Base-by-base conservation (phyloP, 2,797 vertebrate species). In the Mormyrus proboscirostris region DNA sequence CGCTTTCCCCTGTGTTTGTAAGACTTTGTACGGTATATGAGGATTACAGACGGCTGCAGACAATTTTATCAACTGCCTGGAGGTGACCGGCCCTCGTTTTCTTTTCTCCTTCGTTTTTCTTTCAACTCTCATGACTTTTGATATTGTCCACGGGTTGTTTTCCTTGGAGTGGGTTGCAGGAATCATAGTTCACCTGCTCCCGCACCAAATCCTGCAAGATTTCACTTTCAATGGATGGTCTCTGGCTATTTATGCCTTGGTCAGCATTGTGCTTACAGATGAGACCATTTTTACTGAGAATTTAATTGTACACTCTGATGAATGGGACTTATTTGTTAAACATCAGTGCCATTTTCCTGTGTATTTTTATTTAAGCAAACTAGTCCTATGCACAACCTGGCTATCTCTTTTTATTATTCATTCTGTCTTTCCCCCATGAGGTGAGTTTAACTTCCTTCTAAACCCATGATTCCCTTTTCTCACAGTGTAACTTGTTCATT, bases 61-160 rank as follows among this genome's bases (percentile, higher is more conserved):
- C 90, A 93, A 92, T 93, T 96, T 96, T 91, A 94, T 95, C 47
- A 92, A 94, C 93, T 96, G 94, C 95, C 96, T 92, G 93, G 94
- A 95, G 96, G 95, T 96, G 93, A 95, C 94, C 93, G 89, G 89
- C 62, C 59, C 84, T 90, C 86, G 89, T 76, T 9, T 83, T 29
- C 14, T 2, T 47, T 33, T 33, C 5, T 50, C 47, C 7, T 41
- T 85, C 10, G 8, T 55, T 57, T 41, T 22, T 1, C 69, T 50
- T 53, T 10, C 25, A 49, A 33, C 0, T 50, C 84, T 49, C 25
- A 51, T 8, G 82, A 16, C 87, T 29, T 88, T 79, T 87, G 12
- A 73, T n/a, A 38, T 44, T 12, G 19, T 65, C 55, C 73, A 29
- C 44, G 29, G 47, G 9, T 51, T 38, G 33, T 88, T 6, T 53